Evolutionary conservation across 35 echinoderm and acorn worm genomes (phyloP), one percentile per base, ranked within the genome.

Genomic region (Apostichopus parvimensis): DNA sequence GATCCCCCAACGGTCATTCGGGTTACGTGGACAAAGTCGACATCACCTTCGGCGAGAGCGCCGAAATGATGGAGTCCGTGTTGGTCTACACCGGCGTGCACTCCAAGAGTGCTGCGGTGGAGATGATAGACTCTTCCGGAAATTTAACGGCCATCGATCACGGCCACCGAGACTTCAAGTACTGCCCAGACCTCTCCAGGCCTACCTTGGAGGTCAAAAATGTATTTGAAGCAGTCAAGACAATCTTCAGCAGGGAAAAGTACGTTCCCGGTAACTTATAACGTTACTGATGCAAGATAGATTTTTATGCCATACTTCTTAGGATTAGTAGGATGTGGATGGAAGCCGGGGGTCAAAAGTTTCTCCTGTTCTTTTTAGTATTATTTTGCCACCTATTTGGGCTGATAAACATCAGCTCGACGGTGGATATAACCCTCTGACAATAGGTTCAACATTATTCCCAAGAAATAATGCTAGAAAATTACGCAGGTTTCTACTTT

Each of bases 71-170:
- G 87, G 92, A 98, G 68, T 98, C 94, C 1, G 90, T 95, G 1
- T 78, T 98, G 8, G 96, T 98, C 55, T 98, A 91, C 80, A 98
- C 96, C 0, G 96, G 96, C 4, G 94, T 98, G 3, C 92, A 98
- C 84, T 98, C 94, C 24, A 95, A 98, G 72, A 54, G 61, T 21
- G 72, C 65, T 1, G 78, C 77, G 17, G 86, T 95, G 24, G 91
- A 93, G 15, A 25, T 89, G 24, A 79, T 97, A 18, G 94, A 98
- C 61, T 79, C 76, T 13, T 9, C 87, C 89, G 65, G 64, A 55
- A 20, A 92, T 86, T 10, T 90, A 26, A 66, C 82, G 6, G 79
- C 73, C 6, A 83, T 98, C 1, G 97, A 98, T 78, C 97, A 98
- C 18, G 97, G 97, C 54, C 97, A 98, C 68, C 77, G 97, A 72